These are phyloP conservation scores for Plutella xylostella DNA, from an alignment of 2,888 invertebrate species.

Conservation along the genomic window DNA sequence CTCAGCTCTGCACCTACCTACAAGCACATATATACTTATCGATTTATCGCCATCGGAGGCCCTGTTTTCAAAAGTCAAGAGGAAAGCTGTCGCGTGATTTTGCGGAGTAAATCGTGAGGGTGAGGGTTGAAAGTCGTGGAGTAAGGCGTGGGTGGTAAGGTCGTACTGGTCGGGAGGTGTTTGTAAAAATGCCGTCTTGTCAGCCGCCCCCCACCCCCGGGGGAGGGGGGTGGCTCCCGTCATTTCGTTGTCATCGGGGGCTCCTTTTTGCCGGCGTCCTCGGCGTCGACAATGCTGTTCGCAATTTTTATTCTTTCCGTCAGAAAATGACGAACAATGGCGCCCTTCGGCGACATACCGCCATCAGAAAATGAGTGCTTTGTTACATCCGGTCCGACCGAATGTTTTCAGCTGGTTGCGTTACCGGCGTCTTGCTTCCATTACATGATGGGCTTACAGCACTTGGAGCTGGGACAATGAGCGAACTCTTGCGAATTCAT, in stretches of 20 bases:
- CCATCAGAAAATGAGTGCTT: constrained; percentile 68
- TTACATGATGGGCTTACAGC: constrained; percentile 33
- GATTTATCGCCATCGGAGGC: constrained; percentile 58
- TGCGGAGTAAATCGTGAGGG: constrained; percentile 18
- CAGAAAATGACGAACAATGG: constrained; percentile 65
- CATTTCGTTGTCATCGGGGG: constrained; percentile 66
- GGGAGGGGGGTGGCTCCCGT: constrained; percentile 54
- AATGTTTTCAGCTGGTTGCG: constrained; percentile 48
- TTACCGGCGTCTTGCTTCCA: constrained; percentile 55
- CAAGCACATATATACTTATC: constrained; percentile 57
- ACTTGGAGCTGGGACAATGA: too few relatives aligned
- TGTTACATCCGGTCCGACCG: constrained; percentile 58
- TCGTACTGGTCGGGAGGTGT: constrained; percentile 31
- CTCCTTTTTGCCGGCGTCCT: constrained; percentile 61
- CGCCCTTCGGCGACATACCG: constrained; percentile 67
- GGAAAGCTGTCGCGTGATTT: constrained; percentile 14
- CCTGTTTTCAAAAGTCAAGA: constrained; percentile 51
- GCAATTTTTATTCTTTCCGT: constrained; percentile 62
- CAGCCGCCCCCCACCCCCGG: constrained; percentile 54
- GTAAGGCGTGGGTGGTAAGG: not conserved
- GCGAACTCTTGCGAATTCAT: too few relatives aligned
- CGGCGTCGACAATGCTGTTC: constrained; percentile 65
- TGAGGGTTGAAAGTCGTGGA: not conserved
- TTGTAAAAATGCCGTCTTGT: constrained; percentile 66
- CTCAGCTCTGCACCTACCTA: constrained; percentile 46